phyloP scores from a whole-genome alignment of 2,113 vertebrate species.

The Urocynchramus pylzowi region DNA sequence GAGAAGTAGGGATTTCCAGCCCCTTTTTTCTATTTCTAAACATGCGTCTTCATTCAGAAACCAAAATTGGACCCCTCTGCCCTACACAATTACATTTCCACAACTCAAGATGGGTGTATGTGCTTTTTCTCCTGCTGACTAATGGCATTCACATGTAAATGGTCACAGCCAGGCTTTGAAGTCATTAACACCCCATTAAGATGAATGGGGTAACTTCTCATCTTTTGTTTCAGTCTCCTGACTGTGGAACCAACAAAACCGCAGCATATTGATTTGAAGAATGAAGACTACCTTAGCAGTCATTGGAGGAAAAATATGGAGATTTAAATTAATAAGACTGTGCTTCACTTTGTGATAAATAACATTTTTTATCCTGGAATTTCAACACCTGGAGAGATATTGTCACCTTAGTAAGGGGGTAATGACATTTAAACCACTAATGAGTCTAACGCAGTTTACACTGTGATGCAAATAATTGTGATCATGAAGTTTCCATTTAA shows the following conservation, averaged over 20 bases:
- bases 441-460: constrained; percentile 10
- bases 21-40: not conserved
- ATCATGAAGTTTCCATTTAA: constrained; percentile 13
- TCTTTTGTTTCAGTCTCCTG: constrained; percentile 59
- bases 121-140: constrained; percentile 62
- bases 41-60: constrained; percentile 30
- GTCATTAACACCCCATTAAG: constrained; percentile 68
- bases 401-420: not conserved
- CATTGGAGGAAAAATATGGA: constrained; percentile 25
- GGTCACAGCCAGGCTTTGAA: constrained; percentile 46
- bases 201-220: constrained; percentile 61
- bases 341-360: constrained; percentile 26
- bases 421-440: constrained; percentile 25
- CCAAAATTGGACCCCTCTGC: constrained; percentile 35
- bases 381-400: not conserved
- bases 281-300: constrained; percentile 4
- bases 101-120: constrained; percentile 12
- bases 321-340: constrained; percentile 5
- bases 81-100: constrained; percentile 57
- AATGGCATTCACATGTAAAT: constrained; percentile 68
- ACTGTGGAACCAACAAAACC: constrained; percentile 43
- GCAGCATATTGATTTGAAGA: constrained; percentile 42
- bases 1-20: not conserved
- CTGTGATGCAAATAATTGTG: constrained; percentile 41
- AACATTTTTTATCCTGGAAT: not conserved